These are phyloP conservation scores for Pristionchus maxplancki DNA, from an alignment of 2,888 invertebrate genomes.

Conservation along the genomic window DNA sequence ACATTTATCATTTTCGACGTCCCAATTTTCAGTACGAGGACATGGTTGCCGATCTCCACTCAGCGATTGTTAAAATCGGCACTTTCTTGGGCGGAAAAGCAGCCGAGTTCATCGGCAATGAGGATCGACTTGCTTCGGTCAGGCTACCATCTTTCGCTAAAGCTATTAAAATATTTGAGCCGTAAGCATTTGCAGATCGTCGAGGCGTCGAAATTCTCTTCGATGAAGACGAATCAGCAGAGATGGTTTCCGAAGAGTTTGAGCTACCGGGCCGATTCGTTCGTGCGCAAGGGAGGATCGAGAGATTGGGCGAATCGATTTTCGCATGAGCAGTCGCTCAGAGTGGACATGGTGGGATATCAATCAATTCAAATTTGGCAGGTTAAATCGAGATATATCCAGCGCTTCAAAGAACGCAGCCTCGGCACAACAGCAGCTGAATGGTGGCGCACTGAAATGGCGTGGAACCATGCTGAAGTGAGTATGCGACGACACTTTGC, in stretches of 20 bases:
- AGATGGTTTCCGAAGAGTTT: slow-evolving; percentile 73
- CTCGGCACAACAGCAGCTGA: slow-evolving; percentile 60
- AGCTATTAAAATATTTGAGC: neutral
- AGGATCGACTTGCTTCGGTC: slow-evolving; percentile 61
- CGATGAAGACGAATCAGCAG: slow-evolving; percentile 75
- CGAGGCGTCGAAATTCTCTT: slow-evolving; percentile 68
- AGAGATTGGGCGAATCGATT: slow-evolving; percentile 76
- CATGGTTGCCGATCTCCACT: neutral
- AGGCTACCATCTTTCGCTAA: neutral
- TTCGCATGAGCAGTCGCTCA: slow-evolving; percentile 72
- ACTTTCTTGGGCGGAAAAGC: slow-evolving; percentile 63
- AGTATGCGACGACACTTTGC: too few relatives aligned
- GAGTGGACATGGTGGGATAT: slow-evolving; percentile 63
- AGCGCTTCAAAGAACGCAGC: slow-evolving; percentile 49
- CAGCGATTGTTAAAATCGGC: slow-evolving; percentile 1
- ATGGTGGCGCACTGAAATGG: slow-evolving; percentile 61
- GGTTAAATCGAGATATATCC: neutral
- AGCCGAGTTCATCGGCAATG: slow-evolving; percentile 62
- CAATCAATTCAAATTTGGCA: neutral
- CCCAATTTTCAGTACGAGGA: slow-evolving; percentile 46
- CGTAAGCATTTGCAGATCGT: slow-evolving; percentile 62
- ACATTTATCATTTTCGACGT: neutral
- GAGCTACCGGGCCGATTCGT: slow-evolving; percentile 65
- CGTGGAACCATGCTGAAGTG: neutral
- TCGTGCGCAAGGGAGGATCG: slow-evolving; percentile 75